Evolutionary conservation across 2,113 vertebrate species (phyloP).

Genomic region (Oceanites oceanicus): DNA sequence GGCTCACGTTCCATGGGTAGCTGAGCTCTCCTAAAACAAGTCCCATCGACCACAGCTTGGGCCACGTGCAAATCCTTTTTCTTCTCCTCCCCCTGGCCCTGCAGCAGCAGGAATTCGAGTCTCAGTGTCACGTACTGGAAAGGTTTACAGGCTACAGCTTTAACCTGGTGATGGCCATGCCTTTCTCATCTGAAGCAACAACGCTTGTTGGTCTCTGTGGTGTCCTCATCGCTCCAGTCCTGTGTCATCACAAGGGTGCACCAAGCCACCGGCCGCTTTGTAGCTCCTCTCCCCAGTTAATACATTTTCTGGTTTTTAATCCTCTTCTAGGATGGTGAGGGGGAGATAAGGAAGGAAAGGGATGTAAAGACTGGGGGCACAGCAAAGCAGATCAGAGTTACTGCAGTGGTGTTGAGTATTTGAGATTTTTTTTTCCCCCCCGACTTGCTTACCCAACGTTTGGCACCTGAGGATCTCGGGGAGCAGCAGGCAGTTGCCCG

Average conservation of each 20-base stretch:
- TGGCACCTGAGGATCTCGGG: not conserved
- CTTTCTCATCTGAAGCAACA: not conserved
- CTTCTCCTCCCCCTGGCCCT: not conserved
- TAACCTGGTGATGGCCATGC: no score
- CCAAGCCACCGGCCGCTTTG: accelerated
- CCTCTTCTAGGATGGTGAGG: not conserved
- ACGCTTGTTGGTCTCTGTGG: not conserved
- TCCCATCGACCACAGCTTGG: not conserved
- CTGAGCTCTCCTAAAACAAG: not conserved
- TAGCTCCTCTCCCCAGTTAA: not conserved
- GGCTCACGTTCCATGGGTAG: not conserved
- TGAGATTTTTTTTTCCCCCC: not conserved
- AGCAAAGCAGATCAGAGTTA: not conserved
- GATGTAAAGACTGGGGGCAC: not conserved
- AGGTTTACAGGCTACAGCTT: not conserved
- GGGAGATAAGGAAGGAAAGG: not conserved
- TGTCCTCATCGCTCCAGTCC: not conserved
- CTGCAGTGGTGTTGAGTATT: not conserved
- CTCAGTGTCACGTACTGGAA: not conserved
- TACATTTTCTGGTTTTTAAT: not conserved
- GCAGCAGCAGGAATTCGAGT: not conserved
- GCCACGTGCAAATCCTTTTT: not conserved
- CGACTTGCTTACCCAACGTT: not conserved
- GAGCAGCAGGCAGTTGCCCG: not conserved
- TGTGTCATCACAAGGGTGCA: not conserved